phyloP scores from a whole-genome alignment of 1,140 invertebrate species.

The Cydia strobilella region DNA sequence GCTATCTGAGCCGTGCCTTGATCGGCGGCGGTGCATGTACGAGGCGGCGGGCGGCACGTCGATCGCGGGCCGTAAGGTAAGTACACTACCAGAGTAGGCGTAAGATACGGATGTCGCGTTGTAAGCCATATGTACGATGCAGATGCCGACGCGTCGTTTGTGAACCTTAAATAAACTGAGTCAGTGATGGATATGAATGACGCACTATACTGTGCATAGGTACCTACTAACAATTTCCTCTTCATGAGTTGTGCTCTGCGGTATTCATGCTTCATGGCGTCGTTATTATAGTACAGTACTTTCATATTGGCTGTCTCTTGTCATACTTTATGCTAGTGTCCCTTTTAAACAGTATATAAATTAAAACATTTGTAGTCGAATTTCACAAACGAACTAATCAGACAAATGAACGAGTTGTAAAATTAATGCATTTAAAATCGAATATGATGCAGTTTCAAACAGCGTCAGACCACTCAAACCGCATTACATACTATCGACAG shows the following conservation, averaged over 20 bases:
- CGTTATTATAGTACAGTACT: too few species aligned
- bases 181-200: slow-evolving; percentile 55
- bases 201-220: slow-evolving; percentile 80
- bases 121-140: slow-evolving; percentile 88
- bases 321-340: too few species aligned
- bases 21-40: too few species aligned
- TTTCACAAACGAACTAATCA: background rate
- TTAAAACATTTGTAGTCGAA: too few species aligned
- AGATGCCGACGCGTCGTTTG: slow-evolving; percentile 85
- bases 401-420: background rate
- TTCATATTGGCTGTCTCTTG: too few species aligned
- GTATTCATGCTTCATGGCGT: slow-evolving; percentile 83
- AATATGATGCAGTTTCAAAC: background rate
- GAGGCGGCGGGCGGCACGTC: slow-evolving; percentile 87
- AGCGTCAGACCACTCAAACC: background rate
- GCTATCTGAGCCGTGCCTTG: slow-evolving; percentile 61
- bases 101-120: slow-evolving; percentile 41
- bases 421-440: background rate
- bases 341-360: background rate
- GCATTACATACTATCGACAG: background rate
- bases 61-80: slow-evolving; percentile 84
- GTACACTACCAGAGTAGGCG: slow-evolving; percentile 47
- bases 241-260: slow-evolving; percentile 60
- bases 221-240: slow-evolving; percentile 44
- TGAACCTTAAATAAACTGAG: slow-evolving; percentile 75